These are phyloP conservation scores for human DNA, from an alignment of 2,113 vertebrate species.

Conservation along the genomic window GRCh38 chr4:117984001-117984500, in stretches of 20 bases:
- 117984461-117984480: not conserved
- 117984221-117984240: not conserved
- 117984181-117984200: not conserved
- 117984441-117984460: not conserved
- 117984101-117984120: slow-evolving; percentile 45
- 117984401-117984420: not conserved
- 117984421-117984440: not conserved
- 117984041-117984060: slow-evolving; percentile 65
- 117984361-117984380: not conserved
- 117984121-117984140: slow-evolving; percentile 41
- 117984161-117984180: not conserved
- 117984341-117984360: not conserved
- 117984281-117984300: not conserved
- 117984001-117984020: slow-evolving; percentile 12
- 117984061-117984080: slow-evolving; percentile 50
- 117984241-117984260: not conserved
- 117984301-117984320: not conserved
- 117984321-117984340: not conserved
- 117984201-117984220: not conserved
- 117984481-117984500: not conserved
- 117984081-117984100: slow-evolving; percentile 35
- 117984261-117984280: not conserved
- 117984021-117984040: slow-evolving; percentile 67
- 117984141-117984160: not conserved
- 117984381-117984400: not conserved